These are phyloP conservation scores for Cavia porcellus DNA, from an alignment of 2,113 vertebrate genomes.

Conservation along the genomic window DNA sequence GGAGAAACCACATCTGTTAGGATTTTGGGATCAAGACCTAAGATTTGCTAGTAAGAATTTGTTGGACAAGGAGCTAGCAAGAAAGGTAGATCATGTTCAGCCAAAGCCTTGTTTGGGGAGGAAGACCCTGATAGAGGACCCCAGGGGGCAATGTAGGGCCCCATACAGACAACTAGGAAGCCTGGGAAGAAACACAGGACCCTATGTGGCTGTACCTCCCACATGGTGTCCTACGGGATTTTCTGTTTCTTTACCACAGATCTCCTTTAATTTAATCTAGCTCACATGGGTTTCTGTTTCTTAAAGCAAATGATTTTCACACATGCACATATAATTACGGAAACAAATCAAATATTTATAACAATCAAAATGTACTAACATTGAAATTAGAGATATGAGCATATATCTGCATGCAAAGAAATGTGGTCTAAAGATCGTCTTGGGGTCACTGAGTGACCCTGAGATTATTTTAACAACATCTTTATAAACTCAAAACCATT, in stretches of 20 bases:
- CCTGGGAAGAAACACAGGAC: background rate
- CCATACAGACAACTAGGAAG: background rate
- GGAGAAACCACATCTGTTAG: background rate
- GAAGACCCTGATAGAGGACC: background rate
- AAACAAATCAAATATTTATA: background rate
- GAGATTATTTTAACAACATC: background rate
- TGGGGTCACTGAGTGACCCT: background rate
- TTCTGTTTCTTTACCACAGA: background rate
- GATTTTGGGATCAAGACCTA: slow-evolving; percentile 29
- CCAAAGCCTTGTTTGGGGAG: background rate
- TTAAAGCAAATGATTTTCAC: background rate
- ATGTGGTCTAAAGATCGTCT: background rate
- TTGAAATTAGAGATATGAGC: background rate
- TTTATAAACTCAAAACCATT: background rate
- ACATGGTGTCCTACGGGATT: background rate
- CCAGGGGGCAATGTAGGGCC: too few relatives aligned
- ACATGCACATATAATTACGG: background rate
- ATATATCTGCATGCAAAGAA: background rate
- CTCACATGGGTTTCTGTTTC: slow-evolving; percentile 44
- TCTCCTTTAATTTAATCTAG: background rate
- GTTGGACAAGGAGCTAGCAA: background rate
- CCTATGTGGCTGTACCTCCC: background rate
- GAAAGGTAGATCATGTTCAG: background rate
- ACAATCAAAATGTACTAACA: background rate
- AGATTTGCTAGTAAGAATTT: background rate